phyloP scores from a whole-genome alignment of 1,140 invertebrate genomes.

The Hycleus phaleratus region DNA sequence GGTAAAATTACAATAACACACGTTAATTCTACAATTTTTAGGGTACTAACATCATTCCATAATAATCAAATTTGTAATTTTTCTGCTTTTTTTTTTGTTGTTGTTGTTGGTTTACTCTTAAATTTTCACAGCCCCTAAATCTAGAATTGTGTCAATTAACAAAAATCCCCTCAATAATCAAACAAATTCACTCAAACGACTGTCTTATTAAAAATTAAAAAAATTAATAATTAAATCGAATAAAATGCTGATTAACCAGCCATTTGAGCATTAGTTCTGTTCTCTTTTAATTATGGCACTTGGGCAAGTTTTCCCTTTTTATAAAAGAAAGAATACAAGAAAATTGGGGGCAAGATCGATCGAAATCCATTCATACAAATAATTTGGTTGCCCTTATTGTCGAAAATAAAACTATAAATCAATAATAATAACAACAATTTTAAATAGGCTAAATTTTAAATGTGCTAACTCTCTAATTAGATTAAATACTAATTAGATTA shows the following conservation, averaged over 20 bases:
- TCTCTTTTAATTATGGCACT: no score
- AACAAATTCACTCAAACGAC: not conserved
- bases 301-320: no score
- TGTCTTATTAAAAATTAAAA: not conserved
- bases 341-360: no score
- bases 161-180: not conserved
- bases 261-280: no score
- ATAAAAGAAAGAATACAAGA: no score
- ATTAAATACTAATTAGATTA: no score
- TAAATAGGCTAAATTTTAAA: no score
- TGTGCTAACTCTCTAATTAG: no score
- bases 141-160: constrained; percentile 1
- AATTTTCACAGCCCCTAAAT: constrained; percentile 24
- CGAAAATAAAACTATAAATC: no score
- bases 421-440: no score
- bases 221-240: not conserved
- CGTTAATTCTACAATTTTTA: not conserved
- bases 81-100: not conserved
- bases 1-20: constrained; percentile 13
- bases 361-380: no score
- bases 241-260: not conserved
- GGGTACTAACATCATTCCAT: not conserved
- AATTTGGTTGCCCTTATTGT: no score
- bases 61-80: constrained; percentile 1
- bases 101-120: not conserved